Evolutionary conservation across 1,140 invertebrate genomes (phyloP).

Genomic region (Rhagoletis pomonella): DNA sequence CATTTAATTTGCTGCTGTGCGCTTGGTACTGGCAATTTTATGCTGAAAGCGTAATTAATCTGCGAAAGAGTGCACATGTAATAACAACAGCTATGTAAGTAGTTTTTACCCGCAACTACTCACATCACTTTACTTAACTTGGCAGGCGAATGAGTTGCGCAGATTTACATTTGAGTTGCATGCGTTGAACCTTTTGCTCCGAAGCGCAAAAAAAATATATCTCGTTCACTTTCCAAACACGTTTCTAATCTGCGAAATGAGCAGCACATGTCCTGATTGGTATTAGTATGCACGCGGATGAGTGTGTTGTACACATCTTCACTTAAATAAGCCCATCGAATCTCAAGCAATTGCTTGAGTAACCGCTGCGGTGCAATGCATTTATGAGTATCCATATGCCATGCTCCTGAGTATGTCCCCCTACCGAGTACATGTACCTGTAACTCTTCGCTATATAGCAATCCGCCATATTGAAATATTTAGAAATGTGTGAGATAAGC

Average conservation of each 20-base stretch:
- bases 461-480: too few relatives aligned
- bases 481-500: background rate
- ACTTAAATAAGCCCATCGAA: background rate
- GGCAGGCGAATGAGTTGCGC: background rate
- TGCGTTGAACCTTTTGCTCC: background rate
- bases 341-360: background rate
- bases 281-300: background rate
- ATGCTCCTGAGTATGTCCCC: background rate
- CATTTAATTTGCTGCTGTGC: conserved; percentile 34
- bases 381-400: background rate
- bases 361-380: background rate
- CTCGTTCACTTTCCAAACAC: background rate
- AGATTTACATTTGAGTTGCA: background rate
- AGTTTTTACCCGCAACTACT: background rate
- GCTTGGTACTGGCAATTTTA: conserved; percentile 29
- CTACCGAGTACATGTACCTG: background rate
- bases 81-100: background rate
- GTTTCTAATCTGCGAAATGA: conserved; percentile 41
- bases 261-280: conserved; percentile 26
- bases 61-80: background rate
- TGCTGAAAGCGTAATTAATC: conserved; percentile 50
- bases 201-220: background rate
- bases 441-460: background rate
- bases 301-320: background rate
- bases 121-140: background rate